phyloP scores from a whole-genome alignment of 2,888 invertebrate genomes.

The Ectobius pallidus region DNA sequence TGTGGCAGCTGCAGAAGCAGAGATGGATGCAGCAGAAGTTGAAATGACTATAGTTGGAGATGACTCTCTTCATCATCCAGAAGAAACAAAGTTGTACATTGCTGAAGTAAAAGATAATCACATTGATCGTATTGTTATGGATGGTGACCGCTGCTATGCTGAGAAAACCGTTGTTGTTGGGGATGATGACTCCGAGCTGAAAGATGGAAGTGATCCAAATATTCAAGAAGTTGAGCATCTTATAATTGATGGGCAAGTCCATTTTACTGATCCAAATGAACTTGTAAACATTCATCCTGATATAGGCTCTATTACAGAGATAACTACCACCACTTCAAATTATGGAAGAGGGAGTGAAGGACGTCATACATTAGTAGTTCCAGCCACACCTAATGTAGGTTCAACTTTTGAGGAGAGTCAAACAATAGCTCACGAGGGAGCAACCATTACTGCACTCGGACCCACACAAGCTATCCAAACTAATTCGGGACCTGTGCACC shows the following conservation, averaged over 20 bases:
- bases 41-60: conserved; percentile 51
- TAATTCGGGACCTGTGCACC: conserved; percentile 48
- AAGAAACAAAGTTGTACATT: conserved; percentile 59
- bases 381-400: conserved; percentile 43
- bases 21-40: conserved; percentile 52
- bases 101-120: conserved; percentile 60
- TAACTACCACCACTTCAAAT: conserved; percentile 35
- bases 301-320: conserved; percentile 44
- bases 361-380: conserved; percentile 46
- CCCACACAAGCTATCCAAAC: conserved; percentile 43
- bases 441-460: conserved; percentile 28
- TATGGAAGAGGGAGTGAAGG: conserved; percentile 42
- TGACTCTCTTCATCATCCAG: conserved; percentile 46
- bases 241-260: conserved; percentile 49
- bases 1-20: conserved; percentile 47
- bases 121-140: conserved; percentile 54
- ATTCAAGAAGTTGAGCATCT: conserved; percentile 48
- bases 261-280: conserved; percentile 48
- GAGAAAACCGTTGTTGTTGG: conserved; percentile 38
- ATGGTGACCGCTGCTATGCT: conserved; percentile 49
- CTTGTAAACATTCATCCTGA: conserved; percentile 43
- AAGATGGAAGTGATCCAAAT: conserved; percentile 43
- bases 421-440: conserved; percentile 33
- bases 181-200: conserved; percentile 40
- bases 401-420: conserved; percentile 38